phyloP scores from a whole-genome alignment of 2,797 vertebrate genomes.

The Tolypeutes matacus region DNA sequence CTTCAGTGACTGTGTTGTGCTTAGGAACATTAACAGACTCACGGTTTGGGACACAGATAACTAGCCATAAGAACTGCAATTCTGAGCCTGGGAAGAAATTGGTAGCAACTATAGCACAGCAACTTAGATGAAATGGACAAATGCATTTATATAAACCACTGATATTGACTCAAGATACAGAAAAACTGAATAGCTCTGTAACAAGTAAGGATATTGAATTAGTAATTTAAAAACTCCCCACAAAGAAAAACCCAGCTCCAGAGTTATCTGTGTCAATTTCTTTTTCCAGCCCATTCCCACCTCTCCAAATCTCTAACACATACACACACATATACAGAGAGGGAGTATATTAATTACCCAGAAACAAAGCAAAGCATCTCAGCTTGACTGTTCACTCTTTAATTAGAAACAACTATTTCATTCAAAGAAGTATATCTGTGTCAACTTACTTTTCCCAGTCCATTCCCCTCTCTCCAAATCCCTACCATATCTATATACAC shows the following conservation, averaged over 20 bases:
- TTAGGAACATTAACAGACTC: background rate
- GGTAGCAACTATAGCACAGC: background rate
- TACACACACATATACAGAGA: too few species aligned
- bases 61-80: background rate
- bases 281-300: background rate
- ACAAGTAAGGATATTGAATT: background rate
- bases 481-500: background rate
- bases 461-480: background rate
- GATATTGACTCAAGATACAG: background rate
- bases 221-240: background rate
- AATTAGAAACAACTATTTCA: constrained; percentile 61
- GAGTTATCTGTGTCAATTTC: background rate
- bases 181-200: background rate
- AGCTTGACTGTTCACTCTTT: background rate
- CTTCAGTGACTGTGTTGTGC: background rate
- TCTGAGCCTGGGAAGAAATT: background rate
- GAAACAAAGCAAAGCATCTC: background rate
- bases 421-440: background rate
- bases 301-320: background rate
- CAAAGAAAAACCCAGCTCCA: background rate
- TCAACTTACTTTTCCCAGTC: background rate
- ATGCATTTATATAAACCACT: background rate
- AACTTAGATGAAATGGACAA: background rate
- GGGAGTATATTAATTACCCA: background rate
- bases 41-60: background rate